These are phyloP conservation scores for Okapia johnstoni DNA, from an alignment of 2,113 vertebrate genomes.

Conservation along the genomic window DNA sequence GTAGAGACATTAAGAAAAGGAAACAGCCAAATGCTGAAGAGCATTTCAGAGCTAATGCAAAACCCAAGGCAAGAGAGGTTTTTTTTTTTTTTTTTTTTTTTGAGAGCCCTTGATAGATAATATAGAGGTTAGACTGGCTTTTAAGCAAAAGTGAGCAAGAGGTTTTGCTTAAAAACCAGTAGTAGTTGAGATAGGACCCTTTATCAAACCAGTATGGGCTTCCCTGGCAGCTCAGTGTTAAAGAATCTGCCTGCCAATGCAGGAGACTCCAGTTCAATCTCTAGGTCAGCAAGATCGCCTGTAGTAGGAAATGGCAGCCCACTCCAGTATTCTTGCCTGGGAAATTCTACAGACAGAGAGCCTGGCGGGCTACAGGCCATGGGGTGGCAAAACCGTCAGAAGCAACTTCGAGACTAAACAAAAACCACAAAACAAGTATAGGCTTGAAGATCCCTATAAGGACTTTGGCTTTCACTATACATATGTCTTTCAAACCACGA, in stretches of 20 bases:
- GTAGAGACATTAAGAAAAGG: not conserved
- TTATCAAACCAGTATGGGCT: not conserved
- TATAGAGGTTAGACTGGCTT: not conserved
- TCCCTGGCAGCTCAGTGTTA: not conserved
- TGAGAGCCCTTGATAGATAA: not conserved
- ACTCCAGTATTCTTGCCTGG: not conserved
- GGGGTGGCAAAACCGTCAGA: not conserved
- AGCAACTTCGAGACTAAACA: not conserved
- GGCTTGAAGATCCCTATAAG: not conserved
- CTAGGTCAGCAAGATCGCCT: not conserved
- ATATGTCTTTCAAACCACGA: not conserved
- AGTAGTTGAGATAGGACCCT: not conserved
- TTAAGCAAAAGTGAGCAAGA: not conserved
- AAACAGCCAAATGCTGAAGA: not conserved
- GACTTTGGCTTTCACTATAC: not conserved
- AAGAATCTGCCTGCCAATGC: not conserved
- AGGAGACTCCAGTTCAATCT: not conserved
- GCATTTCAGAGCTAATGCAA: not conserved
- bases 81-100: not conserved
- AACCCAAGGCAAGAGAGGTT: not conserved
- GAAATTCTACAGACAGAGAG: not conserved
- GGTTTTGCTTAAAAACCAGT: not conserved
- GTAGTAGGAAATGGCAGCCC: not conserved
- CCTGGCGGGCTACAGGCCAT: not conserved
- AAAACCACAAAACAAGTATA: not conserved